Evolutionary conservation across 1,140 invertebrate species (phyloP).

Genomic region (Physella acuta): DNA sequence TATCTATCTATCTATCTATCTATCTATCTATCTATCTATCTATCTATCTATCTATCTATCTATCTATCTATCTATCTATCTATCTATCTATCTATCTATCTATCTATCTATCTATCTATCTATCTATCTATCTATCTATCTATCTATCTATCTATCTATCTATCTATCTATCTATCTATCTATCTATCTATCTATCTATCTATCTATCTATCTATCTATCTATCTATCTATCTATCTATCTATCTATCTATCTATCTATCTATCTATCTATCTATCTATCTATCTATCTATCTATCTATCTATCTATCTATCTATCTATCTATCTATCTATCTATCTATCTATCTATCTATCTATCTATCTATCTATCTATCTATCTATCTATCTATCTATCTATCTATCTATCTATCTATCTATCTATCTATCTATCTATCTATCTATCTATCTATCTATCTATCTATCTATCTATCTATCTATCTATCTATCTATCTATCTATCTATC

Average conservation of each 20-base stretch:
- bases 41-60: background rate
- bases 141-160: background rate
- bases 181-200: constrained; percentile 4
- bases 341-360: background rate
- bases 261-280: background rate
- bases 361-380: background rate
- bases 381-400: background rate
- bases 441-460: background rate
- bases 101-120: background rate
- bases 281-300: background rate
- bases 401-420: background rate
- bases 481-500: background rate
- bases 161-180: background rate
- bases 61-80: background rate
- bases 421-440: background rate
- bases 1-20: background rate
- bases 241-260: background rate
- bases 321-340: background rate
- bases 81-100: background rate
- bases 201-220: background rate
- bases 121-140: background rate
- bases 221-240: background rate
- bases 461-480: background rate
- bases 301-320: background rate
- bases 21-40: background rate